Conservation (phyloP, 1,140 invertebrate genomes). For the Drosophila pachea region DNA sequence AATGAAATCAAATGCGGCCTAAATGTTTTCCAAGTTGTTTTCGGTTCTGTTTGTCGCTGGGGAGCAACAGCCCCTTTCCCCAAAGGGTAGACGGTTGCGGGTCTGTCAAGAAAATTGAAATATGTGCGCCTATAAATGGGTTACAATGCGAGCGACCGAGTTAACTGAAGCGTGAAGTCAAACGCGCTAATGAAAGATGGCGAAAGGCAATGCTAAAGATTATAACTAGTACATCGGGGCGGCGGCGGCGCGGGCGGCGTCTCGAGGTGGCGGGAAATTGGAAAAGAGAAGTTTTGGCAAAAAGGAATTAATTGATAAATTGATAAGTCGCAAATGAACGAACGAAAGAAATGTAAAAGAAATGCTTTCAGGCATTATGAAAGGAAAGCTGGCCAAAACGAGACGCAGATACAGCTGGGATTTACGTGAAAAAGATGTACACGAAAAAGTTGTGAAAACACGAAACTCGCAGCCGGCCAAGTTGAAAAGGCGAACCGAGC, state of each 20-base stretch:
- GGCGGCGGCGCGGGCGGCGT: no score
- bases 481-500: no score
- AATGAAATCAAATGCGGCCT: conserved; percentile 76
- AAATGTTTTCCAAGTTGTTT: conserved; percentile 58
- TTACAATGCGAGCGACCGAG: conserved; percentile 45
- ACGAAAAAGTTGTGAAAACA: no score
- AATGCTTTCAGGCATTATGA: conserved; percentile 10
- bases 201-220: conserved; percentile 31
- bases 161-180: conserved; percentile 48
- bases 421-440: no score
- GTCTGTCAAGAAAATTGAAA: conserved; percentile 62
- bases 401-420: no score
- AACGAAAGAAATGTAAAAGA: conserved; percentile 3
- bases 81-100: background rate
- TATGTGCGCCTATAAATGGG: conserved; percentile 69
- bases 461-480: no score
- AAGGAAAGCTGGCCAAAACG: background rate
- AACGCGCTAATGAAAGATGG: conserved; percentile 54
- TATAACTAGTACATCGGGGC: no score
- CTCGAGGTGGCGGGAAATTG: conserved; percentile 16
- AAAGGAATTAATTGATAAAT: conserved; percentile 36
- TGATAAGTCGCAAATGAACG: conserved; percentile 25
- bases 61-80: conserved; percentile 36
- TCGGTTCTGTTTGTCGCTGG: conserved; percentile 37
- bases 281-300: conserved; percentile 30